phyloP scores from a whole-genome alignment of 2,888 invertebrate species.

The Liposcelis brunnea region DNA sequence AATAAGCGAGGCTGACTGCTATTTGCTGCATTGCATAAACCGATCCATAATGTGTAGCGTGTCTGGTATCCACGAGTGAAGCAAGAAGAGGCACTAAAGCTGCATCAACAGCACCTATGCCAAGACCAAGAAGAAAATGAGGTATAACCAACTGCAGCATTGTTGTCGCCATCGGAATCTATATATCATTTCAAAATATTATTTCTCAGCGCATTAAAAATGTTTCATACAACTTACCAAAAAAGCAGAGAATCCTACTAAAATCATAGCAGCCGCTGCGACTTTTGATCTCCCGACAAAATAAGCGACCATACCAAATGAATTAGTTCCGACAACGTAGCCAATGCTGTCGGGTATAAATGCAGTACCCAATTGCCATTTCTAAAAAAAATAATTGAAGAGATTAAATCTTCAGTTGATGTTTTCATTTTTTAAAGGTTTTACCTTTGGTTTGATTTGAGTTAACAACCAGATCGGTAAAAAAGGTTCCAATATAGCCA shows the following conservation, averaged over 20 bases:
- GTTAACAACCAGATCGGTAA: constrained; percentile 65
- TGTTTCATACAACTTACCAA: no score
- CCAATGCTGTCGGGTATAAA: constrained; percentile 76
- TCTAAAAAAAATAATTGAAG: constrained; percentile 28
- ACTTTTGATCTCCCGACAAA: constrained; percentile 45
- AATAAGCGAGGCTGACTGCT: constrained; percentile 65
- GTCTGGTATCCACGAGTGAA: constrained; percentile 43
- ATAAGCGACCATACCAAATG: constrained; percentile 49
- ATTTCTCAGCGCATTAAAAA: no score
- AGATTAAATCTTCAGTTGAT: no score
- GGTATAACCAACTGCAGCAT: constrained; percentile 49
- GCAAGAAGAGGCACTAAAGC: constrained; percentile 65
- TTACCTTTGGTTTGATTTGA: constrained; percentile 42
- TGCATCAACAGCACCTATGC: constrained; percentile 65
- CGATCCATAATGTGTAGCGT: constrained; percentile 49
- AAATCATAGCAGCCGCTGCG: constrained; percentile 40
- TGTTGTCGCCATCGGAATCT: constrained; percentile 45
- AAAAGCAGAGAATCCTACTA: constrained; percentile 44
- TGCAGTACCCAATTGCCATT: constrained; percentile 62
- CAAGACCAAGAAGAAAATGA: constrained; percentile 62
- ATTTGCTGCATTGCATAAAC: constrained; percentile 74
- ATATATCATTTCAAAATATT: constrained; percentile 13
- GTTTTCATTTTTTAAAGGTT: constrained; percentile 11
- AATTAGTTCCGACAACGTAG: constrained; percentile 65
- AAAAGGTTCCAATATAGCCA: constrained; percentile 69